A percentile compares a stretch with the other conserved stretches of the same genome.
phyloP scores from a whole-genome alignment of 2,797 vertebrate genomes.

The Melanotaenia parkinsoni region DNA sequence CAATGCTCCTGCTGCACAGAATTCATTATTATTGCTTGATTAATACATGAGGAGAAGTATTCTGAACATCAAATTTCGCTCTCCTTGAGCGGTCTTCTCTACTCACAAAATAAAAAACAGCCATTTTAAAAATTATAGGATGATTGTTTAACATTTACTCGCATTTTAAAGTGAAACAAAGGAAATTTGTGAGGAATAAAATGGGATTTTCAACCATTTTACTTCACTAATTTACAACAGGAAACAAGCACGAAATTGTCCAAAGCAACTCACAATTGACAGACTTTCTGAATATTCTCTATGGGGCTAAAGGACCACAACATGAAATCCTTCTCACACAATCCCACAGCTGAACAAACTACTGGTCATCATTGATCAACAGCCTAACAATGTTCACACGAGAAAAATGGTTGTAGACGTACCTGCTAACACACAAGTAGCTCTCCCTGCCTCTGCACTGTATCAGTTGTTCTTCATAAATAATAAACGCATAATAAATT shows the following conservation, averaged over 20 bases:
- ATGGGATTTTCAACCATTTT: background rate
- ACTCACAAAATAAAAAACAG: background rate
- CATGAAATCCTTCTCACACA: background rate
- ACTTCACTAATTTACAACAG: background rate
- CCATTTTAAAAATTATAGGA: background rate
- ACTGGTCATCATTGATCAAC: background rate
- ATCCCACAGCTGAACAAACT: background rate
- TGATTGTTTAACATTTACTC: background rate
- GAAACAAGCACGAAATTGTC: background rate
- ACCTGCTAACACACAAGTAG: background rate
- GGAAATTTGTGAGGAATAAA: background rate
- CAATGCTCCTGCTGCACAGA: conserved; percentile 30
- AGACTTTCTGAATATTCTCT: background rate
- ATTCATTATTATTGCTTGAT: conserved; percentile 44
- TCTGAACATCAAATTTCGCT: conserved; percentile 13
- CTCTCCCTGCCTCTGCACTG: background rate
- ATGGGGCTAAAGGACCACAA: background rate
- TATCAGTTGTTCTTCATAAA: background rate
- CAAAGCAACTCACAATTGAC: background rate
- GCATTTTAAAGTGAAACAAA: background rate
- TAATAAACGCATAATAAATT: background rate
- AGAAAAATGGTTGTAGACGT: background rate
- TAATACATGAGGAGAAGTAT: conserved; percentile 52
- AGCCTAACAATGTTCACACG: background rate
- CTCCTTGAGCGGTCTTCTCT: conserved; percentile 5